Base-by-base conservation (phyloP, 1,140 invertebrate species). In the Holcopasites calliopsidis region DNA sequence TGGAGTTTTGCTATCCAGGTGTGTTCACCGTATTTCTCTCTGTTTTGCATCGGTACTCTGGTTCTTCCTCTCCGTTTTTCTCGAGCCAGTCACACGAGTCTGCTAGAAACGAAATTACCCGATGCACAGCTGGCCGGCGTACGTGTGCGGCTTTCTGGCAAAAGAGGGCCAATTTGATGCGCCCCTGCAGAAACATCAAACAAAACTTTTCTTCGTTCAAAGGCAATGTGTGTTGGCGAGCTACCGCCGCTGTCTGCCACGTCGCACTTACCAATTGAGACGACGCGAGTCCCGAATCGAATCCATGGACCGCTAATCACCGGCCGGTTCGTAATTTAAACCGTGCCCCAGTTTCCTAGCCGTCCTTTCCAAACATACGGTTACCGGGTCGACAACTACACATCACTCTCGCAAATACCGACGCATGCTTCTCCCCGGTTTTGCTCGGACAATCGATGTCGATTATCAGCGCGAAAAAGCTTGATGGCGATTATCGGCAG, bases 31-130 rank as follows among this genome's bases (percentile, higher is more conserved):
- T 0, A 8, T 31, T 13, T 11, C 35, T 60, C 52, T 31, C 21
- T 47, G 31, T 57, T 61, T 21, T 50, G 4, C 7, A 13, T 21
- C 16, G 4, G 23, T 35, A 40, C 42, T 13, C 28, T 62, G 8
- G 49, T 35, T 13, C 18, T 38, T 33, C 10, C 40, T 35, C 11
- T n/a, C 18, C 58, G 35, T 40, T 50, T 62, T 58, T 28, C 44
- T 21, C 31, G 33, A 42, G 33, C 35, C 69, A 70, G 64, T 76
- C 77, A 75, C 62, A 40, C 52, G 78, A 71, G 65, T 81, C 60
- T 52, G 50, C 79, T 80, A 49, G 60, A 66, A 81, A 82, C 79
- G 76, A 82, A 81, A 82, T 82, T 81, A 77, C 55, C 62, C 55
- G 42, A 57, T 64, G 66, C 52, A 44, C 18, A 61, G 40, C 40